Conservation (phyloP, 2,113 vertebrate species). For the Ciconia boyciana region DNA sequence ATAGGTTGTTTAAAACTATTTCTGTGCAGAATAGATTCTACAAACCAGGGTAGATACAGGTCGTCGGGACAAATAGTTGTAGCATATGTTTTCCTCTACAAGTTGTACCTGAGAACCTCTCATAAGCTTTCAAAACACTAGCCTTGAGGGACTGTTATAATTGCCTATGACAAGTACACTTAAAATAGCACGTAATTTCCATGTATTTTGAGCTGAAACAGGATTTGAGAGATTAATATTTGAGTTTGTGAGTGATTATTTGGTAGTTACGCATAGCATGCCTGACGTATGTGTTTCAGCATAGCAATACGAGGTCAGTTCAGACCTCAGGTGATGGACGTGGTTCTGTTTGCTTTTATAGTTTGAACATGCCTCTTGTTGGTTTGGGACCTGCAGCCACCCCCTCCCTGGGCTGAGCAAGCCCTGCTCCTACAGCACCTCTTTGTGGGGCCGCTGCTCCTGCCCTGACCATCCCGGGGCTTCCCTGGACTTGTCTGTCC, state of each 20-base stretch:
- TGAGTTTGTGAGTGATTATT: neutral
- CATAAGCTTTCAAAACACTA: neutral
- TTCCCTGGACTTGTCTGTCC: neutral
- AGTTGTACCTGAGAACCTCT: neutral
- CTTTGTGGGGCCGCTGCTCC: neutral
- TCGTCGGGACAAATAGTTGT: neutral
- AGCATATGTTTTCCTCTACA: neutral
- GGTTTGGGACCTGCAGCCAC: neutral
- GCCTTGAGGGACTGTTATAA: neutral
- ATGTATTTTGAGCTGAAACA: neutral
- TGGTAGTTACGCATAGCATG: neutral
- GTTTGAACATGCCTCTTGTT: neutral
- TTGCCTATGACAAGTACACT: neutral
- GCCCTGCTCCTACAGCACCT: neutral
- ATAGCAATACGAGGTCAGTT: neutral
- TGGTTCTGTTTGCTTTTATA: neutral
- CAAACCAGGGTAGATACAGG: neutral
- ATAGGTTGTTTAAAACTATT: neutral
- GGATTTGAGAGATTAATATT: neutral
- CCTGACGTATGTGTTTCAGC: neutral
- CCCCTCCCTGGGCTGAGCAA: neutral
- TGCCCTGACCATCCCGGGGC: neutral
- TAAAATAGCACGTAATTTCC: conserved; percentile 17
- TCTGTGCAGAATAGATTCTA: neutral
- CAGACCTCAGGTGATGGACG: neutral